Evolutionary conservation across 2,888 invertebrate genomes (phyloP), one percentile per base, ranked within the genome.

Genomic region (Cryptocephalus moraei): DNA sequence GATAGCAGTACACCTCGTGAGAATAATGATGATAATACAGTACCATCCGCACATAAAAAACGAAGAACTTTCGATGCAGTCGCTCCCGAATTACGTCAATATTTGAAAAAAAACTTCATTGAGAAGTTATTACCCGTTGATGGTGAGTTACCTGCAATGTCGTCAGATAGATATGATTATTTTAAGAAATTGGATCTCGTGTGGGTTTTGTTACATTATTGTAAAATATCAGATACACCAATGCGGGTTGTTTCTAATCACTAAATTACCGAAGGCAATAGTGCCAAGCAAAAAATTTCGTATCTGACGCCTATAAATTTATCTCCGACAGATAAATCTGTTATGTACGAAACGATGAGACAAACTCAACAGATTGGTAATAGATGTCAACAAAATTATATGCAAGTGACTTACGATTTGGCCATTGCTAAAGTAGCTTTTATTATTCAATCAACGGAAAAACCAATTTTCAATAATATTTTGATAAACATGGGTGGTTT

Each of bases 211-310:
- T 40, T 22, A 9, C 47, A 50, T 45, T 36, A 33, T 31, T 34
- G 46, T 13, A 32, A 50, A 39, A 32, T 49, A 9, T 33, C 47
- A 14, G 38, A 43, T 31, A 47, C 47, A 31, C 43, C 47, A 39
- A 57, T 57, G 56, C 65, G 63, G 62, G 54, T 57, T 32, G 63
- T 64, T n/a, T 66, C 55, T 40, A 62, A 64, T 49, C 49, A 55
- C 45, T 34, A 39, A 32, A 52, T 62, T 11, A n/a, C 43, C 11
- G 39, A 49, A n/a, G 58, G 63, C 44, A 39, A 48, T 13, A 50
- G 50, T 41, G 32, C 40, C 10, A 49, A 50, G 38, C 62, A 63
- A 51, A 56, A 53, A 51, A 49, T 62, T 32, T 50, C 56, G 1
- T 62, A 64, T 50, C 43, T 63, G 1, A 58, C 62, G 8, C 52